A percentile compares a stretch with the other conserved stretches of the same genome.
Evolutionary conservation across 2,888 invertebrate genomes (phyloP).

Genomic region (Drosophila stalkeri): DNA sequence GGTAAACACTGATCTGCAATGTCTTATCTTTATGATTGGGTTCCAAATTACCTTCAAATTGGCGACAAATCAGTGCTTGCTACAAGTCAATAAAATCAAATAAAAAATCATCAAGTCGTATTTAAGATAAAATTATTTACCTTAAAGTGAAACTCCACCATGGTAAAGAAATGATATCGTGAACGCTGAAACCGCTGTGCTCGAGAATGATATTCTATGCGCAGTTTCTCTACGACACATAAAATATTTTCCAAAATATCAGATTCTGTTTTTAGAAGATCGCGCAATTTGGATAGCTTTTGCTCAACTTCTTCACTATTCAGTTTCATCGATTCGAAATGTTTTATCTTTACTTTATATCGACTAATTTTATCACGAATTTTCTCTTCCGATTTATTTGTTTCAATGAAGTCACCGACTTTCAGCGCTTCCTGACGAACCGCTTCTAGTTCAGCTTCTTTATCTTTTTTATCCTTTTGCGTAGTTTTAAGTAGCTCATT

Average conservation of each 20-base stretch:
- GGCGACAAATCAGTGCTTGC: conserved; percentile 75
- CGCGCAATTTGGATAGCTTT: conserved; percentile 23
- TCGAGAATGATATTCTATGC: conserved; percentile 46
- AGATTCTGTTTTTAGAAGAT: conserved; percentile 3
- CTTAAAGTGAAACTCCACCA: conserved; percentile 82
- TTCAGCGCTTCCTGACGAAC: conserved; percentile 64
- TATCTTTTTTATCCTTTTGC: conserved; percentile 21
- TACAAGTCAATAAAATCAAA: conserved; percentile 35
- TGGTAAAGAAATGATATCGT: conserved; percentile 56
- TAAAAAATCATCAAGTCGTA: too few relatives aligned
- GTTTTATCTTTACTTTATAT: conserved; percentile 77
- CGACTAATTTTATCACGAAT: conserved; percentile 83
- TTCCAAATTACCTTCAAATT: conserved; percentile 75
- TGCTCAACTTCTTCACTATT: conserved; percentile 66
- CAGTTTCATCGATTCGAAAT: conserved; percentile 73
- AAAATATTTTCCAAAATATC: conserved; percentile 14
- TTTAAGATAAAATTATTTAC: conserved; percentile 48
- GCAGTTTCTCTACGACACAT: conserved; percentile 45
- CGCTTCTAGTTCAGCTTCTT: conserved; percentile 44
- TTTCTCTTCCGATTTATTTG: conserved; percentile 84
- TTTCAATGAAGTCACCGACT: conserved; percentile 78
- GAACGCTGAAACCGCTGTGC: conserved; percentile 55
- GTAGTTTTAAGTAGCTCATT: conserved; percentile 40
- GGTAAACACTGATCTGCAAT: conserved; percentile 86
- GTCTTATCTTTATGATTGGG: conserved; percentile 76